Base-by-base conservation (phyloP, 2,113 vertebrate genomes). In the Strix uralensis region DNA sequence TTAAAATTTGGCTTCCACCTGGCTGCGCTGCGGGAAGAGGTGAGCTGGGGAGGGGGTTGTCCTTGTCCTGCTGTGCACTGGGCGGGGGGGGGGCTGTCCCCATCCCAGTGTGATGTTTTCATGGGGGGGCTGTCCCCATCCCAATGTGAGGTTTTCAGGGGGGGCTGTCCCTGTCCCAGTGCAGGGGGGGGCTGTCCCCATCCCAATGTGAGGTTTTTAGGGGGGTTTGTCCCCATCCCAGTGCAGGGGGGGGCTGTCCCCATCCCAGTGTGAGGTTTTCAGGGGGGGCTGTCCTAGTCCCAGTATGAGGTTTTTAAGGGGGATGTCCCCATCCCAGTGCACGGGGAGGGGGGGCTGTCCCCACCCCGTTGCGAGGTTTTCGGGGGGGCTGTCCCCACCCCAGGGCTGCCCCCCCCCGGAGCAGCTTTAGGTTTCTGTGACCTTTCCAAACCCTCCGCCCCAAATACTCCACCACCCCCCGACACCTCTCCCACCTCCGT, bases 141-240 rank as follows among this genome's bases (percentile, higher is more conserved):
- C 19, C 5, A 0, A 22, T 7, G 15, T 10, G 18, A 61, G 22
- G 58, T 15, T 46, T 46, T 46, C 17, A 44, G 18, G 29, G 49
- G 27, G n/a, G n/a, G 29, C 47, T 21, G 1, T 36, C 32, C 57
- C 32, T 18, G 13, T 15, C 27, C 29, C 2, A 3, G 29, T 69
- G 17, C 8, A 13, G 4, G 4, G 5, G 17, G 34, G 52, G 3
- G 25, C 38, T 5, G 3, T 36, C 23, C n/a, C 57, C 5, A 5
- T 4, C 58, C 19, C 5, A 0, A 18, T 7, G 10, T 2, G 9
- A 52, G 38, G 46, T 29, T 12, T 42, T 42, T 42, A 13, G 26
- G 42, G 51, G 11, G 20, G 38, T 38, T 1, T 59, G 1, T 13
- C 67, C 11, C 22, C 6, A 3, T 4, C 52, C 19, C 5, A 0